Conservation (phyloP, 1,140 invertebrate genomes). For the Drosophila kikkawai region DNA sequence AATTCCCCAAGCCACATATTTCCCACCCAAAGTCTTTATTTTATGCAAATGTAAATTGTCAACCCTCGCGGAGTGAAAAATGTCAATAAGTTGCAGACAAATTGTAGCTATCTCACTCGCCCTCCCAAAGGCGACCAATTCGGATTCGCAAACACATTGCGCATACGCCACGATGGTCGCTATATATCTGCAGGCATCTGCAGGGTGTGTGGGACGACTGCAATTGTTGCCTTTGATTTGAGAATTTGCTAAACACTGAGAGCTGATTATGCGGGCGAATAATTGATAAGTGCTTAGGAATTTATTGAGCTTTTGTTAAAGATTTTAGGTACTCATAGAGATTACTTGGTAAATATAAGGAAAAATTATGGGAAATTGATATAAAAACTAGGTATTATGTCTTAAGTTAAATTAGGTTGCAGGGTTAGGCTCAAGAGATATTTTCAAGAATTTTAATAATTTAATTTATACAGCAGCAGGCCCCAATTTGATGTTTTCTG, state of each 20-base stretch:
- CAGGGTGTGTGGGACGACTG: constrained; percentile 20
- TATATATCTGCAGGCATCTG: constrained; percentile 15
- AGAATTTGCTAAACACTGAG: constrained; percentile 10
- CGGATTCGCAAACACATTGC: constrained; percentile 51
- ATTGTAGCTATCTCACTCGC: constrained; percentile 58
- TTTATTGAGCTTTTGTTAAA: constrained; percentile 18
- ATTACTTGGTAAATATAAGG: background rate
- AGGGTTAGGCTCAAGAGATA: background rate
- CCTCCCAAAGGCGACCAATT: constrained; percentile 5
- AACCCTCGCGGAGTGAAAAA: constrained; percentile 49
- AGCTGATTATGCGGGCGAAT: constrained; percentile 31
- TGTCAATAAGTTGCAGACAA: constrained; percentile 80
- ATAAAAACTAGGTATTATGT: background rate
- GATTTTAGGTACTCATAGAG: background rate
- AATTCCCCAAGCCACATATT: background rate
- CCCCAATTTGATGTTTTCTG: too few species aligned
- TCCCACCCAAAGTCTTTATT: background rate
- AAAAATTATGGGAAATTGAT: too few species aligned
- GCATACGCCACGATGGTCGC: constrained; percentile 64
- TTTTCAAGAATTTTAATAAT: background rate
- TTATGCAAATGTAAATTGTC: constrained; percentile 22
- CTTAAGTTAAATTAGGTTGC: background rate
- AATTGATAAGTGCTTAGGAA: constrained; percentile 18
- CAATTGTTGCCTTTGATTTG: constrained; percentile 49
- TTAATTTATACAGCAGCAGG: background rate